Evolutionary conservation across 2,888 invertebrate species (phyloP).

Genomic region (Parnassius smintheus): DNA sequence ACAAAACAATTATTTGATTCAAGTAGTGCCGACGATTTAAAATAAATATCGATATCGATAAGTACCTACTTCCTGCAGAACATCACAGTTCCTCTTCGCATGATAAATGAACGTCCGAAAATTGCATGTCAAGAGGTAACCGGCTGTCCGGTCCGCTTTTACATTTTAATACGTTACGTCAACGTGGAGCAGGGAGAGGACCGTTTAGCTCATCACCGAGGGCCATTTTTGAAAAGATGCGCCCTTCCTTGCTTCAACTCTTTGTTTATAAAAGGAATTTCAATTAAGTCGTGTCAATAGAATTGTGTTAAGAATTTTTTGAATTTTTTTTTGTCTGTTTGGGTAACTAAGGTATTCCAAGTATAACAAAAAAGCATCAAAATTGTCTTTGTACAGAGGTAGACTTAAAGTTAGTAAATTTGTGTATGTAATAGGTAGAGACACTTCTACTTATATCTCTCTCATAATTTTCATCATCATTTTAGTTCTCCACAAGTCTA

Average conservation of each 20-base stretch:
- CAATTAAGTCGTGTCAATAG: slow-evolving; percentile 19
- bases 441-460: too few relatives aligned
- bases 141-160: slow-evolving; percentile 60
- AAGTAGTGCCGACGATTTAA: neutral
- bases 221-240: slow-evolving; percentile 36
- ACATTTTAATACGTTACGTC: slow-evolving; percentile 72
- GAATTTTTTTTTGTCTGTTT: neutral
- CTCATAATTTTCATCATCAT: too few relatives aligned
- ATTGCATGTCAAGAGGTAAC: slow-evolving; percentile 77
- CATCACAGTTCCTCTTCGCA: slow-evolving; percentile 42
- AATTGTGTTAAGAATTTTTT: neutral
- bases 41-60: slow-evolving; percentile 40
- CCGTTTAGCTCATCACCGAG: slow-evolving; percentile 60
- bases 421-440: too few relatives aligned
- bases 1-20: too few relatives aligned
- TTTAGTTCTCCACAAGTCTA: too few relatives aligned
- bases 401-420: too few relatives aligned
- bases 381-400: too few relatives aligned
- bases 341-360: neutral
- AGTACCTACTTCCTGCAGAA: slow-evolving; percentile 34
- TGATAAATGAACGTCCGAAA: slow-evolving; percentile 75
- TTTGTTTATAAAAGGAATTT: slow-evolving; percentile 25
- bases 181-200: slow-evolving; percentile 47
- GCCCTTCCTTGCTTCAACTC: slow-evolving; percentile 1
- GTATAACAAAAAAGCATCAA: too few relatives aligned